These are phyloP conservation scores for Lucifuga dentata DNA, from an alignment of 2,113 vertebrate species.

Conservation along the genomic window DNA sequence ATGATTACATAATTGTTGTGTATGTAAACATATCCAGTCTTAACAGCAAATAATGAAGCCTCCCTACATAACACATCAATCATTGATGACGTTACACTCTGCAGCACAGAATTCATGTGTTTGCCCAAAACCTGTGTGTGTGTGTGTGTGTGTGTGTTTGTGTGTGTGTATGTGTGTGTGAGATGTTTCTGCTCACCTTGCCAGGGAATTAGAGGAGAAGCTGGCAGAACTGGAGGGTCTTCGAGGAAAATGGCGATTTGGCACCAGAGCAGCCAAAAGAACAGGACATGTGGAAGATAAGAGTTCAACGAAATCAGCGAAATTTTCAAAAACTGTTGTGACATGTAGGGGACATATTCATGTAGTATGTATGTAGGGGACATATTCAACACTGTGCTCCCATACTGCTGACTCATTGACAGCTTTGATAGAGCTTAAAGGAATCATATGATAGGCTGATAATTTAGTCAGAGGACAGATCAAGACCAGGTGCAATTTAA, in stretches of 20 bases:
- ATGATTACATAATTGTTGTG: too few species aligned
- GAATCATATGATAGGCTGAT: background rate
- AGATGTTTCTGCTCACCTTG: slow-evolving; percentile 67
- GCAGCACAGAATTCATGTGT: too few species aligned
- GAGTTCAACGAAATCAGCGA: slow-evolving; percentile 26
- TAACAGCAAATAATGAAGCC: too few species aligned
- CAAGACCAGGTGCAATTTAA: slow-evolving; percentile 6
- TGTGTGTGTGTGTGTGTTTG: background rate
- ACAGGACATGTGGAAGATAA: slow-evolving; percentile 32
- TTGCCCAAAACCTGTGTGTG: too few species aligned
- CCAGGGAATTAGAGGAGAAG: slow-evolving; percentile 75
- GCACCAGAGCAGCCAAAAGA: slow-evolving; percentile 6
- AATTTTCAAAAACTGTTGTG: background rate
- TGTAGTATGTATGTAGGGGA: too few species aligned
- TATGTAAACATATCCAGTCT: too few species aligned
- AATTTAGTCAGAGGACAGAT: background rate
- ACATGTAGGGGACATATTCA: background rate
- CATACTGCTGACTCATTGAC: background rate
- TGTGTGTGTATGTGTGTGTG: slow-evolving; percentile 19
- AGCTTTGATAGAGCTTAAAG: too few species aligned
- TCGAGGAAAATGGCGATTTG: slow-evolving; percentile 29
- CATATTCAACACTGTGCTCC: background rate
- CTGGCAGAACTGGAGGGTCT: slow-evolving; percentile 84
- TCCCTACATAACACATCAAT: too few species aligned
- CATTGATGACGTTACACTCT: too few species aligned